phyloP scores from a whole-genome alignment of 2,888 invertebrate species.

The Uloborus plumipes region DNA sequence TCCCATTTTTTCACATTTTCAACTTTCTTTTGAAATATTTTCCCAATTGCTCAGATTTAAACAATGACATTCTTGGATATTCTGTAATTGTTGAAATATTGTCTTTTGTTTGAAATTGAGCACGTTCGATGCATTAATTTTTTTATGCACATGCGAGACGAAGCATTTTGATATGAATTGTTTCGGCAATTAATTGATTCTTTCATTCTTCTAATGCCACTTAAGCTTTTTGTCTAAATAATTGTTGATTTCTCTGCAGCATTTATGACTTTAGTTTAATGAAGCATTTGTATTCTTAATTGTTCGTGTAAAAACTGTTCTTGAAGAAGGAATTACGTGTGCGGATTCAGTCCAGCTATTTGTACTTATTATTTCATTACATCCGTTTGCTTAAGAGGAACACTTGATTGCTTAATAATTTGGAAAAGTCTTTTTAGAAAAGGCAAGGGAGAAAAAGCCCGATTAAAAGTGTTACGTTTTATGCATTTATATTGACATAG shows the following conservation, averaged over 20 bases:
- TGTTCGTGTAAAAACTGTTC: conserved; percentile 39
- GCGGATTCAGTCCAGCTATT: too few relatives aligned
- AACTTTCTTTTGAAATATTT: conserved; percentile 7
- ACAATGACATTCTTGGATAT: conserved; percentile 38
- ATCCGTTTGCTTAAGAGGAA: too few relatives aligned
- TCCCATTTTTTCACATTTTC: conserved; percentile 15
- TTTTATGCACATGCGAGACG: conserved; percentile 6
- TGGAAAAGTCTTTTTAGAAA: too few relatives aligned
- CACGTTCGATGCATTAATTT: conserved; percentile 21
- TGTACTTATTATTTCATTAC: too few relatives aligned
- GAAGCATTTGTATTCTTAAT: conserved; percentile 30
- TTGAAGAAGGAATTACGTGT: conserved; percentile 18
- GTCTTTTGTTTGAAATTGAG: conserved; percentile 35
- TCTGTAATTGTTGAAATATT: conserved; percentile 54
- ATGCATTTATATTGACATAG: too few relatives aligned
- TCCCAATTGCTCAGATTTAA: conserved; percentile 24
- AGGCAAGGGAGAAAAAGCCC: too few relatives aligned
- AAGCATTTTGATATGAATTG: conserved; percentile 44
- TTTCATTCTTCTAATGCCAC: conserved; percentile 13
- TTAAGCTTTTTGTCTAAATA: conserved; percentile 34
- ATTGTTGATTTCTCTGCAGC: conserved; percentile 34
- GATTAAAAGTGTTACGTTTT: too few relatives aligned
- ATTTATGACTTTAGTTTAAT: conserved; percentile 35
- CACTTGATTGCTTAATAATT: too few relatives aligned
- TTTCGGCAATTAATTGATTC: conserved; percentile 52